Conservation (phyloP, 2,797 vertebrate species). For the Enteromius unitaeniatus region DNA sequence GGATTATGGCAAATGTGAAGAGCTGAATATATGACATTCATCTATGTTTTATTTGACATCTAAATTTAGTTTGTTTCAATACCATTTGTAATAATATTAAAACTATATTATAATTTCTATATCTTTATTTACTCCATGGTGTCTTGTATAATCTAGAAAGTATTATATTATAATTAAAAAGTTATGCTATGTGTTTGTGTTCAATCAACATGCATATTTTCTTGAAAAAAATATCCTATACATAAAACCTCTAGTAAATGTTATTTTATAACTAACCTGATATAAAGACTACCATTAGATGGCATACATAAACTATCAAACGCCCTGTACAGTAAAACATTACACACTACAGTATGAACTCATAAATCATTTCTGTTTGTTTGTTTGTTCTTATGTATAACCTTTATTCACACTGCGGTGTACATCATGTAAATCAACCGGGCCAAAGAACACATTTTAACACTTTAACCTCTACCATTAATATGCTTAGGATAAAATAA, state of each 20-base stretch:
- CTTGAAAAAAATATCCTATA: neutral
- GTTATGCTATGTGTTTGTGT: neutral
- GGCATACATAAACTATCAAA: neutral
- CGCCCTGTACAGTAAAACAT: neutral
- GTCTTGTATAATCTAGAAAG: neutral
- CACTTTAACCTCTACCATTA: neutral
- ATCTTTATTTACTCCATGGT: neutral
- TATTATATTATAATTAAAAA: neutral
- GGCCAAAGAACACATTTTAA: neutral
- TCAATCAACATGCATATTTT: neutral
- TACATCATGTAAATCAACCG: neutral
- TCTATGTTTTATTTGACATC: neutral
- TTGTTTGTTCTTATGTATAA: neutral
- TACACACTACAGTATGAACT: neutral
- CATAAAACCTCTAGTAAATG: neutral
- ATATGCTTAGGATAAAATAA: neutral
- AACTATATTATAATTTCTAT: neutral
- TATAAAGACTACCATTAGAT: neutral
- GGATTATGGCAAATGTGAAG: neutral
- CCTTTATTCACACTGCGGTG: neutral
- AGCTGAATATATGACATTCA: neutral
- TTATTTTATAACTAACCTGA: neutral
- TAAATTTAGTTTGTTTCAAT: neutral
- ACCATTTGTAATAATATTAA: neutral
- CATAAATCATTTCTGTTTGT: neutral